Percentiles rank a stretch among this genome's conserved stretches.
Evolutionary conservation across 2,113 vertebrate genomes (phyloP).

Genomic region (Plectropomus leopardus): DNA sequence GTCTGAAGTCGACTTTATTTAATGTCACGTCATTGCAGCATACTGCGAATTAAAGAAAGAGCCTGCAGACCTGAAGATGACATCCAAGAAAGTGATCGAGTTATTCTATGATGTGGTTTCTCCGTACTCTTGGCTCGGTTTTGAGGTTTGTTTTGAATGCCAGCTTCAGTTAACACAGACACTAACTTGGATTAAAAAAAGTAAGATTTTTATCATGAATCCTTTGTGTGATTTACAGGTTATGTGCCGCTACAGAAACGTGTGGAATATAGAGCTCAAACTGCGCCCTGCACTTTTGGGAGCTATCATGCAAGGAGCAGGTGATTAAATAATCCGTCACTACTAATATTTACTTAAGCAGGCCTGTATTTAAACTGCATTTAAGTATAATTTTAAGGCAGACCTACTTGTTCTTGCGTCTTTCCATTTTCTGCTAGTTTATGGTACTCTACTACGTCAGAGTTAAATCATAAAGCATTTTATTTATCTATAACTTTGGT

Average conservation of each 20-base stretch:
- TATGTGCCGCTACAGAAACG: slow-evolving; percentile 89
- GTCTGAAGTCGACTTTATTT: no score
- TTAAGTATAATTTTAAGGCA: neutral
- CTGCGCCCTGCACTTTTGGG: slow-evolving; percentile 87
- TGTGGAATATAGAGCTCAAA: slow-evolving; percentile 91
- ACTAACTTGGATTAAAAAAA: neutral
- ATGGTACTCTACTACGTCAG: no score
- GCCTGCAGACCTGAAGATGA: slow-evolving; percentile 71
- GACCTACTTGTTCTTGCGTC: neutral
- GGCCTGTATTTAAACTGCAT: no score
- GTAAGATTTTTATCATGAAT: no score
- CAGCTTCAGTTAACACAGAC: neutral
- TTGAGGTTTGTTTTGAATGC: slow-evolving; percentile 87
- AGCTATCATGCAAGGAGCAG: slow-evolving; percentile 89
- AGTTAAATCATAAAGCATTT: no score
- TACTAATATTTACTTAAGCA: no score
- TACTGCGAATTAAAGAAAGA: no score
- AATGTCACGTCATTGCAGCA: no score
- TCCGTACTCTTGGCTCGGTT: slow-evolving; percentile 90
- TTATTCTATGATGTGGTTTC: slow-evolving; percentile 92
- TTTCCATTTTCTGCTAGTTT: neutral
- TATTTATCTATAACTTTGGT: no score
- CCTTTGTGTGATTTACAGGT: slow-evolving; percentile 79
- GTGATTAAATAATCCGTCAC: slow-evolving; percentile 69
- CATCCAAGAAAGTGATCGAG: slow-evolving; percentile 82